These are phyloP conservation scores for Dipodomys ordii DNA, from an alignment of 2,113 vertebrate species.

Conservation along the genomic window DNA sequence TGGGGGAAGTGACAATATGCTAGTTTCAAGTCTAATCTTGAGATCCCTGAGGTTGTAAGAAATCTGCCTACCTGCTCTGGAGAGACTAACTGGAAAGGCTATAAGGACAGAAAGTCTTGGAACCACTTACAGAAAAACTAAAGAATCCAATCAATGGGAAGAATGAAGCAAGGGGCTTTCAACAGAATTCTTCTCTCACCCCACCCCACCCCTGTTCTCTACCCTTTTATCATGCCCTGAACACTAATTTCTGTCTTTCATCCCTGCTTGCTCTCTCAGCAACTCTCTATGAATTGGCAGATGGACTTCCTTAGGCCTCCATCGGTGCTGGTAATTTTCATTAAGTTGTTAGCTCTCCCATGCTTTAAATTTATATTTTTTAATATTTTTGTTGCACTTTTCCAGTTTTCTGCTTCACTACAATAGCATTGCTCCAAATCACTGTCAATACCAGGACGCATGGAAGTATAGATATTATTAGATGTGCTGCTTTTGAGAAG, in stretches of 20 bases:
- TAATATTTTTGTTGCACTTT: slow-evolving; percentile 38
- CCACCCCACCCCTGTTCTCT: background rate
- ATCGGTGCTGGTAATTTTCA: slow-evolving; percentile 1
- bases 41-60: background rate
- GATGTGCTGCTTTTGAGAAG: background rate
- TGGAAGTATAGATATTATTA: slow-evolving; percentile 21
- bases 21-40: background rate
- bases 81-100: background rate
- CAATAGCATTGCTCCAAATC: background rate
- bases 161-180: background rate
- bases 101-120: no score
- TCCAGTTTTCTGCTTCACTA: slow-evolving; percentile 3
- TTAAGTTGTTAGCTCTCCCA: background rate
- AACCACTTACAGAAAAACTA: background rate
- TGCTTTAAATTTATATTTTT: background rate
- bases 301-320: background rate
- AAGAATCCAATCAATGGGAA: no score
- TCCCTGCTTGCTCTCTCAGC: background rate
- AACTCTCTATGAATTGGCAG: background rate
- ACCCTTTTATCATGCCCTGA: background rate
- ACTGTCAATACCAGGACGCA: background rate
- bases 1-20: background rate
- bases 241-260: background rate
- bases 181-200: background rate
- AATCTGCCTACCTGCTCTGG: background rate